A percentile compares a stretch with the other conserved stretches of the same genome.
phyloP scores from a whole-genome alignment of 2,797 vertebrate genomes.

The Emys orbicularis region DNA sequence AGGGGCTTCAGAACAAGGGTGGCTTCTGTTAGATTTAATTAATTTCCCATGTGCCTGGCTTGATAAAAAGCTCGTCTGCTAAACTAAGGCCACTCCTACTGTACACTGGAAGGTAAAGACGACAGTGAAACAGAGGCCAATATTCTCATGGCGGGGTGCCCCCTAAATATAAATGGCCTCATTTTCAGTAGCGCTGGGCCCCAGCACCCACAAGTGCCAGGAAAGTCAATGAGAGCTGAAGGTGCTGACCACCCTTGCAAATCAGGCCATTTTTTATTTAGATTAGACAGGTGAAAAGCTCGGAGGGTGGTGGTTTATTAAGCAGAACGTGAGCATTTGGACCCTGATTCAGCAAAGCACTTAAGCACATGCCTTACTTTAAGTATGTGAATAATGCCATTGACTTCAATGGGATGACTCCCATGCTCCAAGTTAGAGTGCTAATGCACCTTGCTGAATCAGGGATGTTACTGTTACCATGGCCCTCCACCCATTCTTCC shows the following conservation, averaged over 20 bases:
- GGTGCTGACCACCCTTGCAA: not conserved
- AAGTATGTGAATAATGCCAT: not conserved
- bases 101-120: not conserved
- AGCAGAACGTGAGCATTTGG: not conserved
- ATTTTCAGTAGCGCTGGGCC: not conserved
- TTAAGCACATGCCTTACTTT: not conserved
- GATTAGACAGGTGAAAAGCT: not conserved
- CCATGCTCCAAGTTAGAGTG: not conserved
- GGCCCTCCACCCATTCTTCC: not conserved
- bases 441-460: not conserved
- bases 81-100: not conserved
- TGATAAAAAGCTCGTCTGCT: not conserved
- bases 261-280: not conserved
- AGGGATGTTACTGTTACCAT: not conserved
- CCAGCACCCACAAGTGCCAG: accelerated
- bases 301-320: not conserved
- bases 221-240: not conserved
- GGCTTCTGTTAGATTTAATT: constrained; percentile 17
- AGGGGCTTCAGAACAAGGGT: not conserved
- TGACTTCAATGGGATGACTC: not conserved
- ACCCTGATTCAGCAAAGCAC: not conserved
- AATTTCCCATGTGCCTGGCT: constrained; percentile 8
- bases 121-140: not conserved
- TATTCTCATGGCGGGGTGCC: not conserved
- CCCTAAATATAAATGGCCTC: not conserved